Conservation (phyloP, 2,113 vertebrate species). For the Herpetotheres cachinnans region DNA sequence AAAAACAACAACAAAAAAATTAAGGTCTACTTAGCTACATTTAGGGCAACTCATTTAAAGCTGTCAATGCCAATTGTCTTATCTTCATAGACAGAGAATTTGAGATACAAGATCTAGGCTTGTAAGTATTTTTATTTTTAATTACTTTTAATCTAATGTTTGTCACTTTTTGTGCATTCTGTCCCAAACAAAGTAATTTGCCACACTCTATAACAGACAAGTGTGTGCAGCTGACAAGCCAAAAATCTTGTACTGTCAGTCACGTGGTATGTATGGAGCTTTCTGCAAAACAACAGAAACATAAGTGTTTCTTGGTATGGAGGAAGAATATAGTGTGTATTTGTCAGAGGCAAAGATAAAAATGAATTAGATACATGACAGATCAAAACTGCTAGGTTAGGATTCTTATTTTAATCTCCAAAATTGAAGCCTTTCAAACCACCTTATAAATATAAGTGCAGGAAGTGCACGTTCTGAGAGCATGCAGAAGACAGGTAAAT, state of each 20-base stretch:
- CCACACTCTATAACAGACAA: neutral
- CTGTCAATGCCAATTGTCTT: neutral
- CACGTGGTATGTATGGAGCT: neutral
- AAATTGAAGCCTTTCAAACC: neutral
- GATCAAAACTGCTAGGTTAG: neutral
- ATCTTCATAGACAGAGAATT: neutral
- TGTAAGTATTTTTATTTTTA: neutral
- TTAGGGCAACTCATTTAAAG: neutral
- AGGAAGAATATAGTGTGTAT: neutral
- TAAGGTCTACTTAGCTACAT: neutral
- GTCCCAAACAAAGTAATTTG: constrained; percentile 6
- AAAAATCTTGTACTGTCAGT: neutral
- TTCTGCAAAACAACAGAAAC: neutral
- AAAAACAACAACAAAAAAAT: too few relatives aligned
- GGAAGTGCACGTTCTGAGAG: neutral
- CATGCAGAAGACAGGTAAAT: neutral
- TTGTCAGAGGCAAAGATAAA: neutral
- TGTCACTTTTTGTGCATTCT: neutral
- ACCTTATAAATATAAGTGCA: neutral
- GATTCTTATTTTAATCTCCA: neutral
- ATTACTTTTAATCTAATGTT: neutral
- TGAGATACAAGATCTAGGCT: neutral
- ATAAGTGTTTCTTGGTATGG: neutral
- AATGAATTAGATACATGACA: neutral
- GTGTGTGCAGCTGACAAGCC: neutral